Percentiles rank a stretch among this genome's conserved stretches.
phyloP scores from a whole-genome alignment of 2,113 vertebrate species.

The Pogona vitticeps region DNA sequence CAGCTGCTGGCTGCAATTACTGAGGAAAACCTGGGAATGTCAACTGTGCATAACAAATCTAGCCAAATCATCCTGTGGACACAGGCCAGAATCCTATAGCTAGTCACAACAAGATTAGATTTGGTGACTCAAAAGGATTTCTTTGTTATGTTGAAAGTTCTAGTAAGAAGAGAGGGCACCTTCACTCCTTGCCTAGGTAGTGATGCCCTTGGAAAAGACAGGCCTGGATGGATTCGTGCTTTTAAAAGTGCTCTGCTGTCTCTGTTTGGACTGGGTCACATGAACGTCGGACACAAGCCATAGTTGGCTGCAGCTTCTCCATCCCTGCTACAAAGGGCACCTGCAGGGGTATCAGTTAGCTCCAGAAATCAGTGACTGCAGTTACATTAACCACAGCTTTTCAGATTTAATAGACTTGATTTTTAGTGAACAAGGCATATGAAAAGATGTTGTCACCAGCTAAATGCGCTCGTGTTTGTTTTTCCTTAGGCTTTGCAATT shows the following conservation, averaged over 20 bases:
- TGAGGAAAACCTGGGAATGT: not conserved
- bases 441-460: conserved; percentile 13
- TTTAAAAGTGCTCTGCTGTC: not conserved
- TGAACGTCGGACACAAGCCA: not conserved
- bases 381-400: not conserved
- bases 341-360: not conserved
- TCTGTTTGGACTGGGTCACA: not conserved
- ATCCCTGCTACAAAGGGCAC: not conserved
- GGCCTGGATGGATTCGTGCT: not conserved
- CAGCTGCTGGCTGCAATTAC: not conserved
- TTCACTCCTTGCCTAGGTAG: not conserved
- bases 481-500: conserved; percentile 28
- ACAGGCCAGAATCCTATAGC: not conserved
- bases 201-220: not conserved
- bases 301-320: not conserved
- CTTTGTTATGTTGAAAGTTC: no score
- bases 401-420: not conserved
- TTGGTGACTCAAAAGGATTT: no score
- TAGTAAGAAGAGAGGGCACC: no score
- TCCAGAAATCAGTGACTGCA: not conserved
- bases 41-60: not conserved
- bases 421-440: not conserved
- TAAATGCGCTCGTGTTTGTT: not conserved
- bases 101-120: no score
- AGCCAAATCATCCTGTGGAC: not conserved